Conservation (phyloP, 2,797 vertebrate species). For the Artibeus lituratus region DNA sequence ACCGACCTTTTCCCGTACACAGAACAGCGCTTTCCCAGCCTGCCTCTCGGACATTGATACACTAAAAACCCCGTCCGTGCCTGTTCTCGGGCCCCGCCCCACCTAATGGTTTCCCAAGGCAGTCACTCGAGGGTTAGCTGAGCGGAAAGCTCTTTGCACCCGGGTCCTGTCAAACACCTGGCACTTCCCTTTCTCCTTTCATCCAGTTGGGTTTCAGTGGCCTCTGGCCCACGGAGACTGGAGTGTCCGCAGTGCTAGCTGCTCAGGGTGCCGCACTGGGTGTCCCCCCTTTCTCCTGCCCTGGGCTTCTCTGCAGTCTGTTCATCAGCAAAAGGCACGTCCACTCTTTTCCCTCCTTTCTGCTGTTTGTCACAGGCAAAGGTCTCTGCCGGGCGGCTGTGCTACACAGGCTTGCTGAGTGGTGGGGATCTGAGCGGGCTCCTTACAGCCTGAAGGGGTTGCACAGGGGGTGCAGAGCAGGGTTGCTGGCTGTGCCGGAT, state of each 20-base stretch:
- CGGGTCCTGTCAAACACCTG: neutral
- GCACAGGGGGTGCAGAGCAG: accelerated
- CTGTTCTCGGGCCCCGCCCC: neutral
- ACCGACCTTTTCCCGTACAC: neutral
- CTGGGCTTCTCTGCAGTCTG: neutral
- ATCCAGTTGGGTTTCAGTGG: neutral
- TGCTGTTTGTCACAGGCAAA: neutral
- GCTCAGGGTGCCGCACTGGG: accelerated
- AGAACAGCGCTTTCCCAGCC: neutral
- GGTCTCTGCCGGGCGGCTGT: accelerated
- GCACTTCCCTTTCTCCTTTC: neutral
- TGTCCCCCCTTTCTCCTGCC: too few species aligned
- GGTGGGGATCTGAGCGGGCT: neutral
- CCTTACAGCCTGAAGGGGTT: neutral
- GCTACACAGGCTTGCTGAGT: neutral
- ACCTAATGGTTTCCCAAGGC: neutral
- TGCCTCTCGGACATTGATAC: neutral
- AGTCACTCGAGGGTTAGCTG: too few species aligned
- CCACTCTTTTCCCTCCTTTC: neutral
- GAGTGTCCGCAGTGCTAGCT: neutral
- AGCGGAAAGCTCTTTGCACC: neutral
- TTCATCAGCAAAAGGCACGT: neutral
- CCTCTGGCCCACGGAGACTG: neutral
- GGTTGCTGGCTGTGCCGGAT: neutral
- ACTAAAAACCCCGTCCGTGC: neutral